A percentile compares a stretch with the other conserved stretches of the same genome.
These are phyloP conservation scores for Zootermopsis nevadensis DNA, from an alignment of 2,888 invertebrate species.

Conservation along the genomic window DNA sequence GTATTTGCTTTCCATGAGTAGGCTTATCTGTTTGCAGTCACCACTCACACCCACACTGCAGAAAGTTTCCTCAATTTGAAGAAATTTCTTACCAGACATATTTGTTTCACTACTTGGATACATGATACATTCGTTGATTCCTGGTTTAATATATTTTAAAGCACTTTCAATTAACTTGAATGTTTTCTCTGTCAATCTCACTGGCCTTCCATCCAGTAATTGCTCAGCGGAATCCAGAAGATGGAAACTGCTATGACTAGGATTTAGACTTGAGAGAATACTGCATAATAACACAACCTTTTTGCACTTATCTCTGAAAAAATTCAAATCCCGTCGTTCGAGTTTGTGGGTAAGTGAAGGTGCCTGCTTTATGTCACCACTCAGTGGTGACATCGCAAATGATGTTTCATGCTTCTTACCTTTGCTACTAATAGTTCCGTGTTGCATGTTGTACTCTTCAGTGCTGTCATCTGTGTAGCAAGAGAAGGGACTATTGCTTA, in stretches of 20 bases:
- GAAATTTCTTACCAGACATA: too few relatives aligned
- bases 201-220: conserved; percentile 47
- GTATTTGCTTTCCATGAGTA: too few relatives aligned
- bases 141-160: background rate
- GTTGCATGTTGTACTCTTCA: background rate
- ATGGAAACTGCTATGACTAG: conserved; percentile 44
- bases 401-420: background rate
- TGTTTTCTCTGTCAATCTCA: conserved; percentile 29
- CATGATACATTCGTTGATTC: background rate
- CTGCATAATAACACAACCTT: conserved; percentile 46
- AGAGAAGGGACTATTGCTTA: background rate
- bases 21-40: too few relatives aligned
- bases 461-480: background rate
- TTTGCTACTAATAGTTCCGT: background rate
- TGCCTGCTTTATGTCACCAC: too few relatives aligned
- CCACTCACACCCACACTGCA: too few relatives aligned
- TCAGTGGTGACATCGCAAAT: background rate
- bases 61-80: too few relatives aligned
- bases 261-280: conserved; percentile 44
- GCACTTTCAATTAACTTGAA: conserved; percentile 3
- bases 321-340: background rate
- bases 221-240: conserved; percentile 47
- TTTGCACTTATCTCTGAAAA: conserved; percentile 29
- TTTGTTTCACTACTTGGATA: background rate
- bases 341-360: too few relatives aligned